Conservation (phyloP, 2,113 vertebrate species). For the Podilymbus podiceps region DNA sequence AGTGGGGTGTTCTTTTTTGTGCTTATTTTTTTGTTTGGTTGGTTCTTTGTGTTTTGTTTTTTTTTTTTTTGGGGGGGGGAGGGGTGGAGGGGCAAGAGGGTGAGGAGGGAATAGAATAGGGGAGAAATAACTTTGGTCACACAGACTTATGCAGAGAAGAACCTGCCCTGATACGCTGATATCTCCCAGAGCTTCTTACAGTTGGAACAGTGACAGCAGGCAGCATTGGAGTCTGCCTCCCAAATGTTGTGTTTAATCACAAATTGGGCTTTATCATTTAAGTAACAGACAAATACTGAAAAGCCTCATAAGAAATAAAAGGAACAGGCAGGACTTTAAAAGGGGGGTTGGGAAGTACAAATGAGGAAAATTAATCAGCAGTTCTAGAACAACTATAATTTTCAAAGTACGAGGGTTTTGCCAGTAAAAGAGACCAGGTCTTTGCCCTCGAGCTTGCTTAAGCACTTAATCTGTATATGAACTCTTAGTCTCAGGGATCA, state of each 20-base stretch:
- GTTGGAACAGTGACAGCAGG: background rate
- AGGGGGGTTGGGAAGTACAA: background rate
- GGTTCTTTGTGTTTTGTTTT: too few species aligned
- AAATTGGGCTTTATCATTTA: background rate
- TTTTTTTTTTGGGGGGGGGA: background rate
- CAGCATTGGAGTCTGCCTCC: background rate
- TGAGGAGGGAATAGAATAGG: background rate
- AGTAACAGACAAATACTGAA: slow-evolving; percentile 10
- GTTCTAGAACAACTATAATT: background rate
- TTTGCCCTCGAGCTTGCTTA: background rate
- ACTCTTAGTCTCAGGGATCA: background rate
- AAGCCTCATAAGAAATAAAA: background rate
- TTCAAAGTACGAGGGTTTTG: background rate
- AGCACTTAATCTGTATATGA: background rate
- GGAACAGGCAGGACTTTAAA: background rate
- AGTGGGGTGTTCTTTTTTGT: too few species aligned
- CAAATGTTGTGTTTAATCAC: slow-evolving; percentile 25
- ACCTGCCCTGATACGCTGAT: background rate
- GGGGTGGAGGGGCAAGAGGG: too few species aligned
- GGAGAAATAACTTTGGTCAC: background rate
- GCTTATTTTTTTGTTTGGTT: too few species aligned
- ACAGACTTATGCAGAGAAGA: background rate
- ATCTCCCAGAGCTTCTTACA: background rate
- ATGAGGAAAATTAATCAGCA: slow-evolving; percentile 14
- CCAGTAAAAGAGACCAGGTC: background rate